phyloP scores from a whole-genome alignment of 2,888 invertebrate genomes.

The Pherbina coryleti region DNA sequence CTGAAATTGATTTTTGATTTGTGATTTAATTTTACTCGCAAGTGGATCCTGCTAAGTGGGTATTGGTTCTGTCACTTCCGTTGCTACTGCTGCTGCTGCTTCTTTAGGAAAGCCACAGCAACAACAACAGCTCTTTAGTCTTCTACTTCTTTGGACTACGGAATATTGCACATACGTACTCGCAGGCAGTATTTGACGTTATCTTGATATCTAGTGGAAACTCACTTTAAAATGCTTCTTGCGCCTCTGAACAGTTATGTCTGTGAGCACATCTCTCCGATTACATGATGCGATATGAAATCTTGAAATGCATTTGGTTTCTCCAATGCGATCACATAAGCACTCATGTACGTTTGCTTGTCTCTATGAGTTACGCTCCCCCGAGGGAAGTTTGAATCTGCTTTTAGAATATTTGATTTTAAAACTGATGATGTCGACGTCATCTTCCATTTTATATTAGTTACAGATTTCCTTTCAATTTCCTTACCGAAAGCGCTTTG shows the following conservation, averaged over 20 bases:
- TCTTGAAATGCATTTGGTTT: neutral
- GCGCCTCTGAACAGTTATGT: neutral
- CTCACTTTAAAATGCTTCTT: neutral
- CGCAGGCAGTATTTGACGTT: neutral
- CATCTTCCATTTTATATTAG: slow-evolving; percentile 48
- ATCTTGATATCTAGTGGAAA: neutral
- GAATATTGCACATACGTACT: neutral
- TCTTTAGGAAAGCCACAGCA: neutral
- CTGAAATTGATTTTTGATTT: slow-evolving; percentile 69
- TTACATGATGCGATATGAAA: slow-evolving; percentile 7
- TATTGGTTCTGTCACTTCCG: neutral
- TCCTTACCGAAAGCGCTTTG: slow-evolving; percentile 41
- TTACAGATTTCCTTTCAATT: slow-evolving; percentile 53
- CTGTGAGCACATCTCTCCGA: neutral
- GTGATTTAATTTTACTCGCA: slow-evolving; percentile 66
- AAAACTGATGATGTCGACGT: slow-evolving; percentile 33
- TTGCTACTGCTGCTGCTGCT: neutral
- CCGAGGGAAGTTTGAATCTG: slow-evolving; percentile 28
- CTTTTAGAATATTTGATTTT: slow-evolving; percentile 39
- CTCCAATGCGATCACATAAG: neutral
- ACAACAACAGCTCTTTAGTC: neutral
- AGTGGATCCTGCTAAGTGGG: neutral
- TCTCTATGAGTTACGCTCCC: slow-evolving; percentile 29
- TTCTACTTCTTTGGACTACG: neutral
- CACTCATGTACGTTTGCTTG: neutral